Evolutionary conservation across 2,113 vertebrate species (phyloP), one percentile per base, ranked within the genome.

Genomic region (Tenebrosternarchus preto): DNA sequence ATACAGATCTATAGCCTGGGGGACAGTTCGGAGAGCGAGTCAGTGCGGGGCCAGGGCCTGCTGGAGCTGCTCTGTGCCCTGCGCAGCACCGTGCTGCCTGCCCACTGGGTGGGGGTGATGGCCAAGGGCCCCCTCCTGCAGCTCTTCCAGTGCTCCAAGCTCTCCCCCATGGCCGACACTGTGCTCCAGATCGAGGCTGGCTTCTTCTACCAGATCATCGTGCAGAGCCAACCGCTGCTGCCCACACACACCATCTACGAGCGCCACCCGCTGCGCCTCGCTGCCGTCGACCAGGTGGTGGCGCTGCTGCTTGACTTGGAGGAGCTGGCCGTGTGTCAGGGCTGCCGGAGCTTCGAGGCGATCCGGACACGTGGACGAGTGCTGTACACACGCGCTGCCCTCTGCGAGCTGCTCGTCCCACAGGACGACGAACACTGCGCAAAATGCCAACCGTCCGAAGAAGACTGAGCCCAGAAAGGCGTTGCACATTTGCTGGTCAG

Each of bases 111-210:
- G 9, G 83, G 83, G 0, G 83, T 89, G 43, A 83, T 88, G 85
- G 74, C 81, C 67, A 77, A 80, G 0, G 88, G 88, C 2, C 88
- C 88, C 0, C 57, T 72, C 20, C 78, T 89, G 8, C 88, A 89
- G 80, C 84, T 89, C 63, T 82, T 89, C 57, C 88, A 89, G 83
- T 89, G 88, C 33, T 88, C 87, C 60, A 88, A 88, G 25, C 80
- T 88, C 56, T 89, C 88, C 5, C 76, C 87, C 78, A 88, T 89
- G 88, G 86, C 86, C 9, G 86, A 89, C 83, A 88, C 88, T 0
- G 82, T 87, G 31, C 64, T 89, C 24, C 86, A 86, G 73, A 85
- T 89, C 43, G 78, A 87, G 57, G 76, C 74, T 0, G 87, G 81
- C 61, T 87, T 87, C 85, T 72, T 70, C 78, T 89, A 77, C 74